Base-by-base conservation (phyloP, 2,113 vertebrate species). In the Dromaius novaehollandiae region DNA sequence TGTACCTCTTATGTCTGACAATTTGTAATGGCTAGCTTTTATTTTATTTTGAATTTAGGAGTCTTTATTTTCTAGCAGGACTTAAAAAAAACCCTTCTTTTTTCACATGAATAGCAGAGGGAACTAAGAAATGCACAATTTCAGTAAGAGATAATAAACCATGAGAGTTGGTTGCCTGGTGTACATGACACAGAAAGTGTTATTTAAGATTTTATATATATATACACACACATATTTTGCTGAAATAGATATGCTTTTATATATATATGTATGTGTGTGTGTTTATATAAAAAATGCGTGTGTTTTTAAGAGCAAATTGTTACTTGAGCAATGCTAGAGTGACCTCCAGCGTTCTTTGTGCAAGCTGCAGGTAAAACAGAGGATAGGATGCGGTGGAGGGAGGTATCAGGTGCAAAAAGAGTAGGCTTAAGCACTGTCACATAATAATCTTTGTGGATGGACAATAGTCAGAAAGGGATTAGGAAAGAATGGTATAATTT, bases 311-410 rank as follows among this genome's bases (percentile, higher is more conserved):
- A 19, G 68, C n/a, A 48, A n/a, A 18, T 4, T 32, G 26, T 16
- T 42, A 9, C 14, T 80, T 75, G 32, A 44, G 74, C 81, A 20
- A 18, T 20, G 64, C 69, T 95, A 92, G 32, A 78, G 76, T 46
- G 97, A 85, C 96, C 96, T 82, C 96, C 86, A 82, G 95, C 7
- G 97, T 91, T 80, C 15, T 5, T 60, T 42, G 24, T 61, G 36
- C 17, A 61, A 51, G 48, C 30, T 97, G 95, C 97, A 96, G 48
- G 55, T 4, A 22, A 53, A 64, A 4, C 51, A 46, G 26, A 20
- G 42, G 28, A 2, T 2, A 1, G 42, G 5, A 14, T 46, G 24
- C 2, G 32, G 36, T 60, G 46, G 42, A 1, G n/a, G 32, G 46
- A 2, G 38, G 24, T 71, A 21, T 17, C 11, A 3, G 15, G 7